These are phyloP conservation scores for Phodopus roborovskii DNA, from an alignment of 2,113 vertebrate species.

Conservation along the genomic window DNA sequence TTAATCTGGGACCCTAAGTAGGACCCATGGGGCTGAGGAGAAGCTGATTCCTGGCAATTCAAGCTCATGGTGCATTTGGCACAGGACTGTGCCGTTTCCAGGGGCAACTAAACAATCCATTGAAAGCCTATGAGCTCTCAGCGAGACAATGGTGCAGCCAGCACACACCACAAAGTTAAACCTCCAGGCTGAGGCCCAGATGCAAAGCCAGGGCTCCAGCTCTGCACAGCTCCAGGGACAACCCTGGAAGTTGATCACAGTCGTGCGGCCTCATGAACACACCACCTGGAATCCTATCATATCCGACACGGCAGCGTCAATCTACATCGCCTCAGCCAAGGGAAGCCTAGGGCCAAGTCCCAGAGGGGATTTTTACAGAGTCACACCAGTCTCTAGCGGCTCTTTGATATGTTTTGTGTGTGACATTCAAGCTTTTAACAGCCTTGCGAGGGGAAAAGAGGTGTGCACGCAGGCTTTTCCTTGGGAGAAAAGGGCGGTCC, in stretches of 20 bases:
- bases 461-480: neutral
- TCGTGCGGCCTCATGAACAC: fast-evolving
- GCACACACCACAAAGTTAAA: neutral
- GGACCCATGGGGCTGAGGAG: neutral
- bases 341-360: neutral
- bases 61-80: neutral
- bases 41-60: neutral
- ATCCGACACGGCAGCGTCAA: neutral
- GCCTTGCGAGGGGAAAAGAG: neutral
- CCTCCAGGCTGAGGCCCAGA: neutral
- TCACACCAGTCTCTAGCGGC: neutral
- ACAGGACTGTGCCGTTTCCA: neutral
- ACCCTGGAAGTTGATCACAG: neutral
- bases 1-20: fast-evolving
- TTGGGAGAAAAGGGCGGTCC: neutral
- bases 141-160: neutral
- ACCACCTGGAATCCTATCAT: neutral
- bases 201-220: neutral
- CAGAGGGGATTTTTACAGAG: no score
- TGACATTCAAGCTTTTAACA: neutral
- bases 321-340: neutral
- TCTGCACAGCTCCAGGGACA: neutral
- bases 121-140: neutral
- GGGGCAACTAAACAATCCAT: neutral
- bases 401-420: neutral